Base-by-base conservation (phyloP, 2,888 invertebrate species). In the Phortica okadai region DNA sequence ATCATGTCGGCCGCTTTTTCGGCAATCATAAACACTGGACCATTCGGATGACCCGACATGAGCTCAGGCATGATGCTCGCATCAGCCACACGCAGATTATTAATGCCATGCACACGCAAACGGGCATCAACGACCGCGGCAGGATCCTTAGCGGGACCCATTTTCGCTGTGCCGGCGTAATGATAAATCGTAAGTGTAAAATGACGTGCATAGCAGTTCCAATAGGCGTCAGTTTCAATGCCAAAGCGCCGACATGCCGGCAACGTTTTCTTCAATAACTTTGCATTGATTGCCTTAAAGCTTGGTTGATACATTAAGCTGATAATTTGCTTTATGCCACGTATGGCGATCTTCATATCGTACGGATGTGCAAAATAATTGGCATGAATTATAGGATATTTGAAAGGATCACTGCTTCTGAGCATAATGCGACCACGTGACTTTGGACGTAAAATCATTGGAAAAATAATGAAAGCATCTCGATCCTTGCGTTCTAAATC, bases 351-450 rank as follows among this genome's bases (percentile, higher is more conserved):
- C 16, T 93, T 92, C 1, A 94, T 89, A 83, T 97, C 96, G 50
- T 93, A 91, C 5, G 93, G 93, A 79, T 94, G 92, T 7, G 93
- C 92, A 75, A 95, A 92, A 88, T 96, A 96, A 84, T 95, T 95
- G 2, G 95, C 93, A 80, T 94, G 93, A 77, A 96, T 93, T 62
- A 93, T 89, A 0, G 96, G 96, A 83, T 94, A 93, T 33, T 94
- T 93, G 25, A 93, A 92, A 0, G 95, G 95, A 89, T 96, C 93
- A 0, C 88, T 93, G 73, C 94, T 93, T 83, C 92, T 93, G 14
- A 96, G 91, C 84, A 93, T 93, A 16, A 96, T 89, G 76, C 92
- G 92, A 0, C 96, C 96, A n/a, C 93, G 92, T 45, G 95, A 95
- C 84, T 93, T 94, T 0, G 96, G 95, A 72, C 95, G 92, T 91